These are phyloP conservation scores for Xestia c-nigrum DNA, from an alignment of 2,888 invertebrate species.

Conservation along the genomic window DNA sequence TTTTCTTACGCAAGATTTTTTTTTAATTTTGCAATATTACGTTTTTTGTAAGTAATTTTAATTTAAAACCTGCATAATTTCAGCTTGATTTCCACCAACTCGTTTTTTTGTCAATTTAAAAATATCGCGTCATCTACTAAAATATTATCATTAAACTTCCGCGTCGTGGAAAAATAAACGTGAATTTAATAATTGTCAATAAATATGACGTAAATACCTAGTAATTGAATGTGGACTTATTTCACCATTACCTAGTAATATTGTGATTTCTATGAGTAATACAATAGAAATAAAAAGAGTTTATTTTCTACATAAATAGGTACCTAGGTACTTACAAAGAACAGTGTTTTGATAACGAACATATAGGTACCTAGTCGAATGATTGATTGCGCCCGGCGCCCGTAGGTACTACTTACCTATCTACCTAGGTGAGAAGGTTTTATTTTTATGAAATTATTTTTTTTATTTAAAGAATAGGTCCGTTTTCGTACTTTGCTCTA, in stretches of 20 bases:
- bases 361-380: slow-evolving; percentile 19
- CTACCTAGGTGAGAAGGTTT: neutral
- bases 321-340: too few relatives aligned
- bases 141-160: slow-evolving; percentile 5
- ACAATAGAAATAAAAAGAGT: neutral
- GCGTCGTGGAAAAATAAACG: slow-evolving; percentile 14
- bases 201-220: slow-evolving; percentile 7
- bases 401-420: neutral
- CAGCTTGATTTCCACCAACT: neutral
- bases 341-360: slow-evolving; percentile 13
- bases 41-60: neutral
- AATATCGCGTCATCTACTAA: slow-evolving; percentile 7
- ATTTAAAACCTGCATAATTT: neutral
- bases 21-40: slow-evolving; percentile 59
- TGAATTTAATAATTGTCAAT: slow-evolving; percentile 10
- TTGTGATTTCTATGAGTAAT: slow-evolving; percentile 10
- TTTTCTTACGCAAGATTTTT: slow-evolving; percentile 57
- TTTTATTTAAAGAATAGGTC: neutral
- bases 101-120: neutral
- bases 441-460: neutral
- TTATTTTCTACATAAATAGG: neutral
- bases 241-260: slow-evolving; percentile 21
- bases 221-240: slow-evolving; percentile 1
- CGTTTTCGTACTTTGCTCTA: neutral
- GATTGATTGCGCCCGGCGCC: neutral